Percentiles rank a stretch among this genome's conserved stretches.
Conservation (phyloP, 2,888 invertebrate species). For the Timandra comae region DNA sequence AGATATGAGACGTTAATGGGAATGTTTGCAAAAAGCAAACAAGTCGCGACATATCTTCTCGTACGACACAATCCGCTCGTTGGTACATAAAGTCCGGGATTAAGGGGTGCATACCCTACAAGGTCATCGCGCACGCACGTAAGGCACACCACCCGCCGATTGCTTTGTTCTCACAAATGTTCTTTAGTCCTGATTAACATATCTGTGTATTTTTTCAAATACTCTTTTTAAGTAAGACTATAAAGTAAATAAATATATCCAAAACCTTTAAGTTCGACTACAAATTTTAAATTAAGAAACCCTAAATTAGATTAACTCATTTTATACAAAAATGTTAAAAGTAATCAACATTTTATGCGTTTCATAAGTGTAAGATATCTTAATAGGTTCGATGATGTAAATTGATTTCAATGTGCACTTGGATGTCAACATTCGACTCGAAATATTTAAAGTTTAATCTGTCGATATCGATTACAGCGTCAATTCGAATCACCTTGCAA, state of each 20-base stretch:
- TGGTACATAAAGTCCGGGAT: slow-evolving; percentile 58
- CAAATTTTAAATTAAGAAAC: too few species aligned
- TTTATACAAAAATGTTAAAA: background rate
- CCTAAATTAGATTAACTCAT: background rate
- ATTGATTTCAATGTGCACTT: slow-evolving; percentile 25
- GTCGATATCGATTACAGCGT: slow-evolving; percentile 38
- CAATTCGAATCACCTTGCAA: slow-evolving; percentile 37
- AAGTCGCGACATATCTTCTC: slow-evolving; percentile 50
- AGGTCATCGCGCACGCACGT: slow-evolving; percentile 16
- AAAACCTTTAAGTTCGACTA: too few species aligned
- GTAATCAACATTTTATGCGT: background rate
- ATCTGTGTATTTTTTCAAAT: too few species aligned
- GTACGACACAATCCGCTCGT: slow-evolving; percentile 55
- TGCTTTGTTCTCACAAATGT: too few species aligned
- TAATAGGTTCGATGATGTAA: slow-evolving; percentile 15
- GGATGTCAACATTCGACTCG: slow-evolving; percentile 29
- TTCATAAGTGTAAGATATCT: slow-evolving; percentile 3
- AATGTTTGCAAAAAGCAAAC: slow-evolving; percentile 52
- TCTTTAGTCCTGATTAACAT: too few species aligned
- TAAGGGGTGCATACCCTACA: slow-evolving; percentile 45
- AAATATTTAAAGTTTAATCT: slow-evolving; percentile 34
- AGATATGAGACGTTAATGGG: slow-evolving; percentile 68
- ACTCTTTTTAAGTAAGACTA: too few species aligned
- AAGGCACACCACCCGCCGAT: too few species aligned
- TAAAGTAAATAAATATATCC: too few species aligned